phyloP scores from a whole-genome alignment of 2,888 invertebrate genomes.

The Liopterus haemorrhoidalis region DNA sequence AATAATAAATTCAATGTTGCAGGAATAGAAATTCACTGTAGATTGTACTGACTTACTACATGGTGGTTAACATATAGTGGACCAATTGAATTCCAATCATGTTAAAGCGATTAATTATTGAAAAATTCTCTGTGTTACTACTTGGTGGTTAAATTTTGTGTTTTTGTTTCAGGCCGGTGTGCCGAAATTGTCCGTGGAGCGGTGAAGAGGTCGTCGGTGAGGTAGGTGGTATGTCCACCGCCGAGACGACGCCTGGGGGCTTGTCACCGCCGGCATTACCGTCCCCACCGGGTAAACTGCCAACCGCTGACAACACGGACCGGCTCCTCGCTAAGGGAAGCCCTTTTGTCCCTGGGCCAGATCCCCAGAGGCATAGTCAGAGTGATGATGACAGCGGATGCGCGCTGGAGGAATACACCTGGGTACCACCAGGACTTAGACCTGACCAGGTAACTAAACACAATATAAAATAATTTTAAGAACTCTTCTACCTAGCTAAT shows the following conservation, averaged over 20 bases:
- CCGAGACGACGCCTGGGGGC: conserved; percentile 48
- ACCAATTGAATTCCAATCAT: too few species aligned
- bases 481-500: too few species aligned
- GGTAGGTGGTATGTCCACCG: conserved; percentile 41
- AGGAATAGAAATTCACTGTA: too few species aligned
- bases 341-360: conserved; percentile 45
- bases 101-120: too few species aligned
- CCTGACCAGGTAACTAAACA: conserved; percentile 80
- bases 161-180: conserved; percentile 66
- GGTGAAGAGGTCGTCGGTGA: conserved; percentile 46
- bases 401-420: conserved; percentile 95
- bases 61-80: too few species aligned
- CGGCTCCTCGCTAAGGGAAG: conserved; percentile 56
- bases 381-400: conserved; percentile 98
- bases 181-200: conserved; percentile 70
- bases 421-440: conserved; percentile 93
- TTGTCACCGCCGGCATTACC: conserved; percentile 43
- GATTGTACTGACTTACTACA: too few species aligned
- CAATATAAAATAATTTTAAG: background rate
- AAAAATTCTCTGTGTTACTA: too few species aligned
- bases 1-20: too few species aligned
- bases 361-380: conserved; percentile 80
- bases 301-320: conserved; percentile 50
- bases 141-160: too few species aligned
- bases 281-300: conserved; percentile 42